Percentiles rank a stretch among this genome's conserved stretches.
Conservation (phyloP, 2,113 vertebrate genomes). For the Prunella fulvescens region DNA sequence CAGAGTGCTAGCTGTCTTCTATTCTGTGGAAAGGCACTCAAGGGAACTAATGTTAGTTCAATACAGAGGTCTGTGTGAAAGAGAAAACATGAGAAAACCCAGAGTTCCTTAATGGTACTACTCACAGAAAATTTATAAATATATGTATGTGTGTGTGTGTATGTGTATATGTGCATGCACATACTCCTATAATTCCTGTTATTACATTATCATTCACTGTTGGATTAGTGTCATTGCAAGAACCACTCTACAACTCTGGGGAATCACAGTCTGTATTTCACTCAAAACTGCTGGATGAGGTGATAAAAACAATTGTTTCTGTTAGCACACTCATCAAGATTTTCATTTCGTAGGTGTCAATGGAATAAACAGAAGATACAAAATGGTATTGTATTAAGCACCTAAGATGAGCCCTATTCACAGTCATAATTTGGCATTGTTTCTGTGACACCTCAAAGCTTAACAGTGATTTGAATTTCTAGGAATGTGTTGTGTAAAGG, state of each 20-base stretch:
- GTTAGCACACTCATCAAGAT: neutral
- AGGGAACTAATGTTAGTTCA: neutral
- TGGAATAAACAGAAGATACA: neutral
- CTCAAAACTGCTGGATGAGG: neutral
- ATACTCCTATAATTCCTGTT: neutral
- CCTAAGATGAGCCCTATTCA: neutral
- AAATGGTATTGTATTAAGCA: neutral
- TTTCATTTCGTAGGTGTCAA: neutral
- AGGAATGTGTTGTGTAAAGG: neutral
- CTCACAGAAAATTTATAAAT: neutral
- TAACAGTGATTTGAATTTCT: neutral
- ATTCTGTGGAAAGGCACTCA: neutral
- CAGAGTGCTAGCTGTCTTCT: neutral
- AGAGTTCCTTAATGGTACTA: neutral
- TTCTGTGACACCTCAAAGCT: neutral
- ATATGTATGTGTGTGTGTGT: neutral
- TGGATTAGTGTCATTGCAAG: neutral
- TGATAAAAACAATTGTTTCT: neutral
- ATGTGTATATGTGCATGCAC: neutral
- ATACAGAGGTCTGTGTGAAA: neutral
- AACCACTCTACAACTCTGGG: neutral
- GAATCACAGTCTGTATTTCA: neutral
- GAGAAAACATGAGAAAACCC: neutral
- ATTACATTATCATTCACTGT: neutral
- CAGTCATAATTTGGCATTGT: neutral